phyloP scores from a whole-genome alignment of 2,888 invertebrate genomes.

The Scaptomyza parva region DNA sequence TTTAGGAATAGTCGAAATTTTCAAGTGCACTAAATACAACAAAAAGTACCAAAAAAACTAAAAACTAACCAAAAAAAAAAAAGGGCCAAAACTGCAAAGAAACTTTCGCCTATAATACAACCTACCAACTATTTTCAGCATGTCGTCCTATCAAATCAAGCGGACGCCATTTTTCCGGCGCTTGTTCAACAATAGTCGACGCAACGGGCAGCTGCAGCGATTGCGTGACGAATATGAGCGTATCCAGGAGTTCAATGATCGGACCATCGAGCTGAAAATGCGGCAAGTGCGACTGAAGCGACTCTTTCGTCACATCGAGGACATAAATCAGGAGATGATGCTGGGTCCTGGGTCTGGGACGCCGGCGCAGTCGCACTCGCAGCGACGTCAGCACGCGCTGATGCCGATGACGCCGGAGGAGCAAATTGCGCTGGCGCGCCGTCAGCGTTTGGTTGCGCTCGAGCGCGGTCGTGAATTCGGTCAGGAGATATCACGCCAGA shows the following conservation, averaged over 20 bases:
- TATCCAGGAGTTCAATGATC: constrained; percentile 75
- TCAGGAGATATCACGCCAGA: constrained; percentile 69
- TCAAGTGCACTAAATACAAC: constrained; percentile 43
- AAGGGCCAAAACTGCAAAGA: background rate
- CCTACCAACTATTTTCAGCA: constrained; percentile 21
- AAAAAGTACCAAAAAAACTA: background rate
- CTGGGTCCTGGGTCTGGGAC: background rate
- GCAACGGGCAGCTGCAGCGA: constrained; percentile 74
- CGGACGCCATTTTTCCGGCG: constrained; percentile 73
- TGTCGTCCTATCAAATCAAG: constrained; percentile 79
- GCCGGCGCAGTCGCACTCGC: background rate
- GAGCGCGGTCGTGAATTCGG: constrained; percentile 68
- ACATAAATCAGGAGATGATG: constrained; percentile 61
- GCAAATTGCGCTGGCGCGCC: constrained; percentile 31
- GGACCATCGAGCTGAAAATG: constrained; percentile 77
- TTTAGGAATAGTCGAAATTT: constrained; percentile 55
- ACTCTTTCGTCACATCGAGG: constrained; percentile 76
- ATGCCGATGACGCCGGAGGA: constrained; percentile 27
- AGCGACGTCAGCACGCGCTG: background rate
- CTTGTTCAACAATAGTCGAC: constrained; percentile 66
- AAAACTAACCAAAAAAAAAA: background rate
- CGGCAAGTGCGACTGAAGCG: constrained; percentile 75
- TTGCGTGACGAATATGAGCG: constrained; percentile 80
- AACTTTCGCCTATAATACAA: background rate
- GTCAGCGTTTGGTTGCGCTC: constrained; percentile 59